These are phyloP conservation scores for Eupeodes latifasciatus DNA, from an alignment of 2,888 invertebrate species.

Conservation along the genomic window DNA sequence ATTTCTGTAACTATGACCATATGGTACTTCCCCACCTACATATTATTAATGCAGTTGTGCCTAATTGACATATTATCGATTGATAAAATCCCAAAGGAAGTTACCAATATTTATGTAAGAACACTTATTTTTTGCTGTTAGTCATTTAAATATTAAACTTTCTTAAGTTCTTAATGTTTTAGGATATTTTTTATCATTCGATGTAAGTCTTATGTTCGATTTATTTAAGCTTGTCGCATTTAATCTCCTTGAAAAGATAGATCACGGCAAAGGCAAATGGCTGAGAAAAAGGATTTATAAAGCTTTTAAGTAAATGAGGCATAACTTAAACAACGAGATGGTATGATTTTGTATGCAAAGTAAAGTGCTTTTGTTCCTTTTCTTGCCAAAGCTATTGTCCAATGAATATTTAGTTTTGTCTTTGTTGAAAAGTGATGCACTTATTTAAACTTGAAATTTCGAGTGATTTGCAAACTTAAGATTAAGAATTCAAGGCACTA, in stretches of 20 bases:
- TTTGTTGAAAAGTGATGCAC: not conserved
- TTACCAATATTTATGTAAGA: no score
- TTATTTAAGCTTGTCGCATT: not conserved
- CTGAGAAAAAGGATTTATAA: not conserved
- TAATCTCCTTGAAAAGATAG: not conserved
- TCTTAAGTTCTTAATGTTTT: no score
- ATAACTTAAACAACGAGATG: not conserved
- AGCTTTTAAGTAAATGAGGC: not conserved
- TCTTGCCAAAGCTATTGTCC: not conserved
- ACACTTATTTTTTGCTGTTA: no score
- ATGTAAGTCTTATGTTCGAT: not conserved
- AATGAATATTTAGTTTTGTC: not conserved
- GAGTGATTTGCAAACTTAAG: not conserved
- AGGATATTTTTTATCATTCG: not conserved
- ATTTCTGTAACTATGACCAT: no score
- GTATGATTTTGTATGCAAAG: not conserved
- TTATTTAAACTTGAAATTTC: no score
- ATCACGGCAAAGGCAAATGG: not conserved
- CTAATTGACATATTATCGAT: no score
- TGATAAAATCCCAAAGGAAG: no score
- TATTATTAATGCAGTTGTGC: no score
- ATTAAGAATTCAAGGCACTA: not conserved
- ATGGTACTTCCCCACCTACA: no score
- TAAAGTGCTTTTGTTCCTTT: not conserved
- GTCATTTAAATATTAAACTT: no score